Percentiles rank a stretch among this genome's conserved stretches.
These are phyloP conservation scores for Cynocephalus volans DNA, from an alignment of 2,113 vertebrate genomes.

Conservation along the genomic window DNA sequence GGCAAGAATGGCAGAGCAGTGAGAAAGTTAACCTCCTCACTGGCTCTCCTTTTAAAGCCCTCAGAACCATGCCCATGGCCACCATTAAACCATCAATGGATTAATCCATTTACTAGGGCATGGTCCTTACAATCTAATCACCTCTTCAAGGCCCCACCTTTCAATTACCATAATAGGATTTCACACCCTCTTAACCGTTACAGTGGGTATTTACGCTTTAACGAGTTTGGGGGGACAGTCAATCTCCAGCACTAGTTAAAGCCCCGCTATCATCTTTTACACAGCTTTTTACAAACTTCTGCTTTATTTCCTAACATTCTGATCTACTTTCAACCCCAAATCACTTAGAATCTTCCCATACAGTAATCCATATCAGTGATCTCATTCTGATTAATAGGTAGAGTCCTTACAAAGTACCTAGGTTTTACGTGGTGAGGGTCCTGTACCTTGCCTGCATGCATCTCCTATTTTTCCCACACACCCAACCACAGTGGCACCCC, in stretches of 20 bases:
- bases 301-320: background rate
- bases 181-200: too few relatives aligned
- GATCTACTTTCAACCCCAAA: background rate
- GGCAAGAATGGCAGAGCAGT: too few relatives aligned
- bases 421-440: background rate
- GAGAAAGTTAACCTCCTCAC: too few relatives aligned
- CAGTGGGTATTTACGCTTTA: too few relatives aligned
- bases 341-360: background rate
- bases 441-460: background rate
- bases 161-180: too few relatives aligned
- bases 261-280: background rate
- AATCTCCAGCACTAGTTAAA: background rate
- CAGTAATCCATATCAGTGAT: background rate
- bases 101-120: too few relatives aligned
- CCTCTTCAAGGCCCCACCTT: too few relatives aligned
- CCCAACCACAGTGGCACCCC: background rate
- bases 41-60: too few relatives aligned
- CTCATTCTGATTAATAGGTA: background rate
- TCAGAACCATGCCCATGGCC: too few relatives aligned
- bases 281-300: background rate
- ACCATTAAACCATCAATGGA: too few relatives aligned
- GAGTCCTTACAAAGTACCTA: background rate
- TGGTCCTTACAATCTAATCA: too few relatives aligned
- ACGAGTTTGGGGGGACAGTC: too few relatives aligned
- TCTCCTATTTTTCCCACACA: background rate